Conservation (phyloP, 2,113 vertebrate species). For the Amblyopsis rosae region DNA sequence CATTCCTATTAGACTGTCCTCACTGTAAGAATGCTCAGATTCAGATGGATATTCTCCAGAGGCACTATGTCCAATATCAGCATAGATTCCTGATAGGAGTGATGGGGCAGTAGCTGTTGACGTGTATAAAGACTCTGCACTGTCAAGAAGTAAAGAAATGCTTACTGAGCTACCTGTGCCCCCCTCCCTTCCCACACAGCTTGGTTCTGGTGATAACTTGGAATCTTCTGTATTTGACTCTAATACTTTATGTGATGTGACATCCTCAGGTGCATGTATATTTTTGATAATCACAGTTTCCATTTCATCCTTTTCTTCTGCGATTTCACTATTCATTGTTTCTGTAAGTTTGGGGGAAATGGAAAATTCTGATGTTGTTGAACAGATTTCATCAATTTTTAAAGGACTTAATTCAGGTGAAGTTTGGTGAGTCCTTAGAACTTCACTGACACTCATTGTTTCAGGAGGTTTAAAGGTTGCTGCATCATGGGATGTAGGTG, state of each 20-base stretch:
- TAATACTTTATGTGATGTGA: conserved; percentile 18
- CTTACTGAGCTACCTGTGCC: conserved; percentile 29
- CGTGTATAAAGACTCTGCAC: conserved; percentile 20
- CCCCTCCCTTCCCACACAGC: conserved; percentile 20
- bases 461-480: conserved; percentile 17
- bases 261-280: conserved; percentile 18
- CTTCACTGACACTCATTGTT: conserved; percentile 30
- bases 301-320: conserved; percentile 16
- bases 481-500: neutral
- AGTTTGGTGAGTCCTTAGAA: neutral
- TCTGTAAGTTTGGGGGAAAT: conserved; percentile 15
- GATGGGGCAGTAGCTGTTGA: conserved; percentile 25
- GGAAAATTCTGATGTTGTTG: conserved; percentile 2
- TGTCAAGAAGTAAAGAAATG: conserved; percentile 29
- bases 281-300: conserved; percentile 26
- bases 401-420: conserved; percentile 11
- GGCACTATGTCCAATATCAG: conserved; percentile 50
- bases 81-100: conserved; percentile 43
- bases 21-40: conserved; percentile 35
- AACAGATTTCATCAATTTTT: conserved; percentile 11
- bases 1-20: conserved; percentile 23
- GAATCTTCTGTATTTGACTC: conserved; percentile 23
- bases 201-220: conserved; percentile 20
- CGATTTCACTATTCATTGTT: conserved; percentile 24
- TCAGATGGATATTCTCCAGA: conserved; percentile 22